phyloP scores from a whole-genome alignment of 2,113 vertebrate species.

The Felis catus region DNA sequence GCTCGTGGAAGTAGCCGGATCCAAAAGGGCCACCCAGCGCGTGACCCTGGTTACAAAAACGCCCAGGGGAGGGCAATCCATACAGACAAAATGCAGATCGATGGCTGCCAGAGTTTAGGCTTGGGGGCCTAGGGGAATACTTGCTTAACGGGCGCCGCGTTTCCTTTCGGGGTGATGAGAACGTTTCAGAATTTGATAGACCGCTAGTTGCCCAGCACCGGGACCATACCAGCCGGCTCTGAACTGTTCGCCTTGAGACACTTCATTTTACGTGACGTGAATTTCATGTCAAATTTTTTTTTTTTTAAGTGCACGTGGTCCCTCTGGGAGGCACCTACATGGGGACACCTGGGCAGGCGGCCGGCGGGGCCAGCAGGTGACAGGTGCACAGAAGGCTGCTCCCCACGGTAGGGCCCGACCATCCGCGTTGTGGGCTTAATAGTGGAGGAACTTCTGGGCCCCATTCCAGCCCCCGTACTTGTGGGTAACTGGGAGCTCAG shows the following conservation, averaged over 20 bases:
- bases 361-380: background rate
- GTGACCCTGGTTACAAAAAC: accelerated
- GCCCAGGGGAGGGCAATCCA: accelerated
- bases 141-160: accelerated
- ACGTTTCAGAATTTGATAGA: too few species aligned
- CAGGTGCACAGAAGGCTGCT: accelerated
- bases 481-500: accelerated
- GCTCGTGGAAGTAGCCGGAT: accelerated
- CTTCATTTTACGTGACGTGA: background rate
- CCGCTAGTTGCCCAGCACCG: accelerated
- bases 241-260: background rate
- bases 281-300: background rate
- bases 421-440: accelerated
- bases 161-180: background rate
- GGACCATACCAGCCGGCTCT: accelerated
- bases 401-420: accelerated
- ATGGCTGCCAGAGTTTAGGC: background rate
- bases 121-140: accelerated
- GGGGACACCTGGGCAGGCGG: accelerated
- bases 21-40: accelerated
- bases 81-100: accelerated
- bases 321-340: background rate
- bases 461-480: background rate
- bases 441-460: background rate
- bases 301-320: background rate